These are phyloP conservation scores for Sphecodes monilicornis DNA, from an alignment of 2,888 invertebrate genomes.

Conservation along the genomic window DNA sequence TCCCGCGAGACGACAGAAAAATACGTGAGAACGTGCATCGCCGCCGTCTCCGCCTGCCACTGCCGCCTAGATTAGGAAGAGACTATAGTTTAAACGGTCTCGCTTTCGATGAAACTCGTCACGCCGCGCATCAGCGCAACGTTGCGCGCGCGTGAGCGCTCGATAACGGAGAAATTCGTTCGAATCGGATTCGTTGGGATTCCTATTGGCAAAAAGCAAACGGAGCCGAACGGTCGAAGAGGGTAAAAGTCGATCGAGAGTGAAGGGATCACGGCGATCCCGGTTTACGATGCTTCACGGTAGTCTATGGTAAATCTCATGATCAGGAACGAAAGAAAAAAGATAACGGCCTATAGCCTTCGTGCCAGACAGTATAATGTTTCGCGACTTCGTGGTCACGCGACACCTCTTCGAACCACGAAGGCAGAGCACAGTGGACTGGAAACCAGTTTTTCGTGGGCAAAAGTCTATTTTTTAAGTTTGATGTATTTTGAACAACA, in stretches of 20 bases:
- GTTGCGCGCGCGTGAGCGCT: background rate
- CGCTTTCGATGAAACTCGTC: constrained; percentile 50
- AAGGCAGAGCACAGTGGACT: too few relatives aligned
- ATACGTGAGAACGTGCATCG: constrained; percentile 68
- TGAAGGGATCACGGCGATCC: constrained; percentile 32
- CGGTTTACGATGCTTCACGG: constrained; percentile 37
- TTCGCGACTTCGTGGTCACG: constrained; percentile 72
- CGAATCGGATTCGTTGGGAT: constrained; percentile 26
- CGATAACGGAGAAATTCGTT: constrained; percentile 24
- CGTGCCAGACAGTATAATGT: constrained; percentile 71
- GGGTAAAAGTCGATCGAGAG: constrained; percentile 30
- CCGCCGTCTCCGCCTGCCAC: constrained; percentile 33
- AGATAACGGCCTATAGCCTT: constrained; percentile 67
- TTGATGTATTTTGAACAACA: too few relatives aligned
- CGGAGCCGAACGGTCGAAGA: constrained; percentile 31
- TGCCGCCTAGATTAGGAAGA: constrained; percentile 50
- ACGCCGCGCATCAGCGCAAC: background rate
- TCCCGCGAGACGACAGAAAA: constrained; percentile 53
- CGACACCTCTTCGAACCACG: constrained; percentile 68
- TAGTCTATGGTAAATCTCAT: constrained; percentile 61
- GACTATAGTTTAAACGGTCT: constrained; percentile 34
- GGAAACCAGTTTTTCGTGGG: too few relatives aligned
- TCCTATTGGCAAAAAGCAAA: background rate
- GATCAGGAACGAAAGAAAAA: constrained; percentile 65
- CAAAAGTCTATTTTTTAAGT: too few relatives aligned